Conservation (phyloP, 1,140 invertebrate species). For the Trachelipus rathkii region DNA sequence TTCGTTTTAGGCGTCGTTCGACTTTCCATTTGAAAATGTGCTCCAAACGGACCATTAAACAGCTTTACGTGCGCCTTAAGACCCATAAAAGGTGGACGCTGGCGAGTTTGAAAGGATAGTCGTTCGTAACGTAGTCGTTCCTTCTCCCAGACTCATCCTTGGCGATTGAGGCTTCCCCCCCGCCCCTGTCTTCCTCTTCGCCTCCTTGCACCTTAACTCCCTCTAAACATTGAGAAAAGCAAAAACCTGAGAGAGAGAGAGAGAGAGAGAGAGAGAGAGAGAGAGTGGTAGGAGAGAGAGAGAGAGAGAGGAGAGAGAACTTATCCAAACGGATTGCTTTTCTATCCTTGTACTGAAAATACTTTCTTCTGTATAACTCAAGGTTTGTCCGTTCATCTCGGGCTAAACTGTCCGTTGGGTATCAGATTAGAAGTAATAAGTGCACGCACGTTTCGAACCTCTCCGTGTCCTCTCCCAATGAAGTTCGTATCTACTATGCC, state of each 20-base stretch:
- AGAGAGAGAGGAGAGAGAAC: background rate
- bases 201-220: too few relatives aligned
- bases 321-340: background rate
- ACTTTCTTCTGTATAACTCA: background rate
- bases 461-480: too few relatives aligned
- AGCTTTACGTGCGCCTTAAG: background rate
- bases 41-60: constrained; percentile 6
- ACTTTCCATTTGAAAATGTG: constrained; percentile 8
- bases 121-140: background rate
- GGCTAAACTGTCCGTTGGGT: background rate
- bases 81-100: constrained; percentile 7
- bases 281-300: background rate
- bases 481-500: too few relatives aligned
- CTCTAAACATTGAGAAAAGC: too few relatives aligned
- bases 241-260: too few relatives aligned
- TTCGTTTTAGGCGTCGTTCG: background rate
- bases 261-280: too few relatives aligned
- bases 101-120: background rate
- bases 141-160: background rate
- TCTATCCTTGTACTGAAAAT: background rate
- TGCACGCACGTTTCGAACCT: background rate
- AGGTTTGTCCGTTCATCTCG: background rate
- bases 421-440: constrained; percentile 7
- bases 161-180: background rate
- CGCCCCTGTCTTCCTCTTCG: too few relatives aligned